Percentiles rank a stretch among this genome's conserved stretches.
Conservation (phyloP, 30 jellyfish, hydroid and myxozoan genomes). For the Hydractinia echinata region DNA sequence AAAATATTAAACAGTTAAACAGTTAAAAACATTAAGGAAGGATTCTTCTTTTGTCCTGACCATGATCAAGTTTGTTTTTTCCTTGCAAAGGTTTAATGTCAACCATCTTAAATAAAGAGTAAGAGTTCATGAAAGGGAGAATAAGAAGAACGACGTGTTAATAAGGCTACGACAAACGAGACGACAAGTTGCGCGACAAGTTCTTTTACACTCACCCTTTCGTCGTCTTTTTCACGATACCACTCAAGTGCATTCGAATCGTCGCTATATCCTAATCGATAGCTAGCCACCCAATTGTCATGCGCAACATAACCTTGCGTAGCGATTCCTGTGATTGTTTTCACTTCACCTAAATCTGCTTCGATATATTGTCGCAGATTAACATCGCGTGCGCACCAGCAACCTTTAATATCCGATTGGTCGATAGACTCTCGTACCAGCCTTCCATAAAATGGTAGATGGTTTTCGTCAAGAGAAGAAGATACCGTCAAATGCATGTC, state of each 20-base stretch:
- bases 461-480: slow-evolving; percentile 52
- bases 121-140: no score
- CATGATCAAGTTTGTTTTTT: no score
- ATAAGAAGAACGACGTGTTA: no score
- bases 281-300: slow-evolving; percentile 97
- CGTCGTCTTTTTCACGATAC: slow-evolving; percentile 95
- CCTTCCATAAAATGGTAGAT: slow-evolving; percentile 77
- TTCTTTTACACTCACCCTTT: slow-evolving; percentile 53
- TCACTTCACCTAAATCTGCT: slow-evolving; percentile 96
- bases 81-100: no score
- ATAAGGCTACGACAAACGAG: no score
- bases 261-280: slow-evolving; percentile 92
- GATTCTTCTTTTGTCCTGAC: no score
- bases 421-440: slow-evolving; percentile 92
- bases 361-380: slow-evolving; percentile 85
- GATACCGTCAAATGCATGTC: slow-evolving; percentile 92
- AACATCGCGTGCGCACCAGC: slow-evolving; percentile 99
- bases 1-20: neutral
- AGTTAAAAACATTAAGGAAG: no score
- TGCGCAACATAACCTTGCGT: slow-evolving; percentile 91
- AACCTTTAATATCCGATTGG: slow-evolving; percentile 81
- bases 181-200: no score
- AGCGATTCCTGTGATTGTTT: slow-evolving; percentile 68
- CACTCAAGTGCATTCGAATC: slow-evolving; percentile 90
- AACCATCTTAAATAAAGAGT: no score